Evolutionary conservation across 2,113 vertebrate species (phyloP), one percentile per base, ranked within the genome.

Genomic region (Tautogolabrus adspersus): DNA sequence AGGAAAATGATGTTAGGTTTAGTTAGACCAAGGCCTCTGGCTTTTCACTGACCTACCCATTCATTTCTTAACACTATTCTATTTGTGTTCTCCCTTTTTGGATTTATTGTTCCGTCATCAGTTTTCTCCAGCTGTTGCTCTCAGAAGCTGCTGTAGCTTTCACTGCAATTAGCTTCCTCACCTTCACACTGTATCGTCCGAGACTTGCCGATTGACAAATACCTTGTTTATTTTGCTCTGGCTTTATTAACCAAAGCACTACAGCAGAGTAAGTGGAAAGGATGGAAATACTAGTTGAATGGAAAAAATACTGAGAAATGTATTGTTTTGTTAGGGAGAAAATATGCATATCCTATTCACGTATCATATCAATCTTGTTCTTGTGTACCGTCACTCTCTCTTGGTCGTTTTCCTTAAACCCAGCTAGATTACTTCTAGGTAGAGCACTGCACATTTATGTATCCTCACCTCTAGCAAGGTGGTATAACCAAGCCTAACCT

Each of bases 161-260:
- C 40, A 9, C 69, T 57, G 46, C 73, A 52, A 87, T 62, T 26
- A 13, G 49, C 58, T 73, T 72, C 70, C 75, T 66, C 70, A 55
- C 61, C 75, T 79, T 61, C 66, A 37, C 51, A 68, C 63, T 81
- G 82, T 84, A 82, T 93, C 81, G 83, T 79, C 77, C 70, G 6
- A 73, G 52, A 44, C 59, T 59, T 57, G 42, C 63, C 89, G 88
- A 91, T 81, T 88, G 90, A 91, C 92, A 89, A 47, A 74, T 49
- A 71, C 59, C 75, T 82, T 86, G 83, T 91, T 92, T 91, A 85
- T 79, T 56, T 86, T 18, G 11, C 66, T n/a, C 18, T 8, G 38
- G 58, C 63, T 51, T 62, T 68, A 30, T 63, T 58, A 59, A 26
- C 60, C 44, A 23, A 49, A 23, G 52, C 30, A 42, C 23, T 57